Evolutionary conservation across 2,113 vertebrate genomes (phyloP), one percentile per base, ranked within the genome.

Genomic region (Neotoma lepida): DNA sequence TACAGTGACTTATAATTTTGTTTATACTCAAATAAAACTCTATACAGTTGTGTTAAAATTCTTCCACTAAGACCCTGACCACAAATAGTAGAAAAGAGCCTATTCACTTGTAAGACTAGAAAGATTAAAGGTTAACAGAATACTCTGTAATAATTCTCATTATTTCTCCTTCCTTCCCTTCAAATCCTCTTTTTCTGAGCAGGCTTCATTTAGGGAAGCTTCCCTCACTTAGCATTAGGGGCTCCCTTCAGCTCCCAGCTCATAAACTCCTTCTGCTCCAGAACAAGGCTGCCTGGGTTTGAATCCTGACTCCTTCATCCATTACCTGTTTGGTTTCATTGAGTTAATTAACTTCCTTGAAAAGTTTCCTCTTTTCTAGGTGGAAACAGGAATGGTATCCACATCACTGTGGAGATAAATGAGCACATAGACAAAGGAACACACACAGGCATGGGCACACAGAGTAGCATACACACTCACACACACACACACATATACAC

Each of bases 1-100:
- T 58, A 66, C 9, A 77, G 46, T 77, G 56, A 82, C 58, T 91
- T 49, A 63, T 70, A 51, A 58, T 39, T 92, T n/a, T 96, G 22
- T 76, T 93, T 81, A 46, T 81, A 87, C 28, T 35, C 46, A 82
- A 86, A 35, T n/a, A 76, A 44, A 86, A 89, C 70, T 89, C 74
- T 91, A n/a, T 74, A 10, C 39, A 76, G 14, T 61, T 94, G 26
- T 74, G 51, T 58, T 68, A 61, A 5, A 28, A 17, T n/a, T 17
- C 70, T 1, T 44, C 22, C 22, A 17, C 73, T 92, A 85, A 85
- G 33, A 94, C 3, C 39, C 0, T 90, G 33, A 46, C 77, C 92
- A 73, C 33, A 71, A 88, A 77, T 88, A 66, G 68, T 9, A 70
- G 64, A 24, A 76, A 95, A 78, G 51, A 51, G 1, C 5, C 49